phyloP scores from a whole-genome alignment of 2,113 vertebrate species.

The Nothocercus julius region DNA sequence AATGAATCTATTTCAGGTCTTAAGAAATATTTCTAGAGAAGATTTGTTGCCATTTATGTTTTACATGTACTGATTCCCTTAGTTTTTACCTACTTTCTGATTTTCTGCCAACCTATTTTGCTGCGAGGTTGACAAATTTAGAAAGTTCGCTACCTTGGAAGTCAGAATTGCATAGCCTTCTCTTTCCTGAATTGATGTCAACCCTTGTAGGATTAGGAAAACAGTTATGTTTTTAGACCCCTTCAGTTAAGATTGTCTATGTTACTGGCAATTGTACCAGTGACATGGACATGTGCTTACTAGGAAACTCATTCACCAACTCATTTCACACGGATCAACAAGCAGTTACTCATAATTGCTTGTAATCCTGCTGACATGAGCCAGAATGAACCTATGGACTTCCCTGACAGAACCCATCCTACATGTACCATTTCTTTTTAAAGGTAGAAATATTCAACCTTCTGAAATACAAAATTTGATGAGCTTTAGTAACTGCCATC shows the following conservation, averaged over 20 bases:
- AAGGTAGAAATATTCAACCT: conserved; percentile 11
- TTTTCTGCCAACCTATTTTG: background rate
- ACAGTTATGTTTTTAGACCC: conserved; percentile 15
- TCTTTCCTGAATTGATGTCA: background rate
- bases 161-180: background rate
- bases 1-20: background rate
- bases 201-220: background rate
- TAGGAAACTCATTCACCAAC: conserved; percentile 45
- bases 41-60: background rate
- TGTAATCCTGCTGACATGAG: conserved; percentile 49
- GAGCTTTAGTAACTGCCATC: conserved; percentile 60
- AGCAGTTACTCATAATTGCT: conserved; percentile 51
- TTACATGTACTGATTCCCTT: background rate
- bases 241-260: background rate
- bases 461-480: conserved; percentile 30
- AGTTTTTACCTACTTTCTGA: background rate
- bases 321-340: conserved; percentile 38
- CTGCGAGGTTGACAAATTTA: background rate
- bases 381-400: conserved; percentile 48
- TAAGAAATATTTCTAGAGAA: background rate
- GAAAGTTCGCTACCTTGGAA: background rate
- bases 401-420: conserved; percentile 34
- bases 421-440: background rate
- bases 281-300: conserved; percentile 6
- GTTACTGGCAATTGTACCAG: background rate